These are phyloP conservation scores for Nycticebus coucang DNA, from an alignment of 2,113 vertebrate genomes.

Conservation along the genomic window DNA sequence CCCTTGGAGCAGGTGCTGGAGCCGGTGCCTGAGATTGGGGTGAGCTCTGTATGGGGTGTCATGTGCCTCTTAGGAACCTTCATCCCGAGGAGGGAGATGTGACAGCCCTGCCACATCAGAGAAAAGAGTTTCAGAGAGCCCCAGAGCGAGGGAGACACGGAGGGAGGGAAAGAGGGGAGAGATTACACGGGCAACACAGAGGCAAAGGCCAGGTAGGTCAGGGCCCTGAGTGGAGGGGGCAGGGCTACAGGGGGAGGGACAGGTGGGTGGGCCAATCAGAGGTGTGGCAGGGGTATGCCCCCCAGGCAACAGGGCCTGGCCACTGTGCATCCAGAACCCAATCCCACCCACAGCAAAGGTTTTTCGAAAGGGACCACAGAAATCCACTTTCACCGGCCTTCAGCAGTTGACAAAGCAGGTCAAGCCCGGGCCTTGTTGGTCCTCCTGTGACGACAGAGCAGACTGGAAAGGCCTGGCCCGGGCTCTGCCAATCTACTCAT, in stretches of 20 bases:
- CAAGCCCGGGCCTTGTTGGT: background rate
- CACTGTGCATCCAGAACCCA: background rate
- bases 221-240: background rate
- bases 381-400: background rate
- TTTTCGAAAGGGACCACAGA: background rate
- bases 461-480: background rate
- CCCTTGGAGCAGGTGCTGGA: background rate
- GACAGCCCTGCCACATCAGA: background rate
- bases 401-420: background rate
- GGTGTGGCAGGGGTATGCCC: background rate
- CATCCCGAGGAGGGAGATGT: background rate
- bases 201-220: too few relatives aligned
- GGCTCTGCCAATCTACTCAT: background rate
- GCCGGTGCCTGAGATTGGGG: background rate
- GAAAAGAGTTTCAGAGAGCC: background rate
- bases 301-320: background rate
- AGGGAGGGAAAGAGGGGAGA: rapidly evolving
- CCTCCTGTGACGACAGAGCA: background rate
- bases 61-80: background rate
- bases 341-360: background rate
- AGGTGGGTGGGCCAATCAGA: background rate
- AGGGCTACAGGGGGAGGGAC: background rate
- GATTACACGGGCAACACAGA: too few relatives aligned
- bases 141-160: background rate
- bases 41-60: background rate